Evolutionary conservation across 1,140 invertebrate genomes (phyloP), one percentile per base, ranked within the genome.

Genomic region (Drosophila ercepeae): DNA sequence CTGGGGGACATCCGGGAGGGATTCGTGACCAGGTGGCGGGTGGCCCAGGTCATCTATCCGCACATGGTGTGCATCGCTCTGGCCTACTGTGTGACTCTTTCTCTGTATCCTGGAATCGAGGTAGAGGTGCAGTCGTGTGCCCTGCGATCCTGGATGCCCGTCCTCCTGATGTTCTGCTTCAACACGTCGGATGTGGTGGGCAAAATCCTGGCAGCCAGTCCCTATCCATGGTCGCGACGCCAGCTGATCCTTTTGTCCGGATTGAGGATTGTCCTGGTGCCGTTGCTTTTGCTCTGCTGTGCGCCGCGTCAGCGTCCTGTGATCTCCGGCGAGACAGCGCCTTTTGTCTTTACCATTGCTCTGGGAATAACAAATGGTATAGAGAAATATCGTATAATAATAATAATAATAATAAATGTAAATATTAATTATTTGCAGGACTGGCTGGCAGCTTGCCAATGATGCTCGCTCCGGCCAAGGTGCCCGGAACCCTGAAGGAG

Each of bases 401-500:
- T 14, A 16, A 16, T 16, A 39, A 39, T 14, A 16, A 9, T 36
- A 39, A 16, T 11, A 16, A 39, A 6, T 14, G 14, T 3, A 39
- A 14, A n/a, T n/a, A n/a, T n/a, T n/a, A n/a, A n/a, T n/a, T 16
- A 39, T 39, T 39, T 32, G 11, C 7, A 42, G 39, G 97, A 0
- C 92, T 98, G 13, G 94, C 98, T 54, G 97, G 97, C 1, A 97
- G 96, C 64, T 93, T 98, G 7, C 97, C 97, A 0, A 98, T 98
- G 96, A 97, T 98, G 49, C 93, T 97, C 61, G 97, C 97, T 0
- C 96, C 97, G 4, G 94, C 94, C 27, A 95, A 96, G 89, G 96
- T 98, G 1, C 93, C 94, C 1, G 95, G 95, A 53, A 94, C 95
- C n/a, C 93, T 95, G 59, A 93, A 95, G 50, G 96, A 97, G 92